phyloP scores from a whole-genome alignment of 2,113 vertebrate genomes.

The Indri indri region DNA sequence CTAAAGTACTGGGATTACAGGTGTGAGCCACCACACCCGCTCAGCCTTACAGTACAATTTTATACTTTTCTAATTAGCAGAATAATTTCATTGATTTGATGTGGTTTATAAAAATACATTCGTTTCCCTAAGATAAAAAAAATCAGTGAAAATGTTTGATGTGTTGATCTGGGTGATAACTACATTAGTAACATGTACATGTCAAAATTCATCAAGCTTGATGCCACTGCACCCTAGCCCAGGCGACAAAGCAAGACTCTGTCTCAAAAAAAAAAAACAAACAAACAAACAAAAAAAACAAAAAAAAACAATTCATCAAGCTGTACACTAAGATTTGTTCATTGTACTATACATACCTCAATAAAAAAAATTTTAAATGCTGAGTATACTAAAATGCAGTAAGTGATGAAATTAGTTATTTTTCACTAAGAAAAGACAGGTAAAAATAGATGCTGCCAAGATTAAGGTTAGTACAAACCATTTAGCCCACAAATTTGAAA shows the following conservation, averaged over 20 bases:
- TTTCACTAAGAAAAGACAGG: conserved; percentile 22
- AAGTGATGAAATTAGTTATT: background rate
- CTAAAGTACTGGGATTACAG: no score
- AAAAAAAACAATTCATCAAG: background rate
- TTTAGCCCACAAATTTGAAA: background rate
- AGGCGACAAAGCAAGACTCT: background rate
- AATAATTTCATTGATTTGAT: background rate
- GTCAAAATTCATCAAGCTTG: background rate
- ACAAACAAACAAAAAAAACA: background rate
- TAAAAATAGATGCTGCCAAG: background rate
- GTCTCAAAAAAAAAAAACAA: background rate
- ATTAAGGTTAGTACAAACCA: background rate
- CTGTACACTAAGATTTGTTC: no score
- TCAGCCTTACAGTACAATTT: background rate
- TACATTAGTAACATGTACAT: background rate
- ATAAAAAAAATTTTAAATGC: background rate
- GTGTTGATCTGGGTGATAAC: background rate
- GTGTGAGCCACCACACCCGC: no score
- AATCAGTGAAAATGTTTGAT: background rate
- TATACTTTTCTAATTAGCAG: background rate
- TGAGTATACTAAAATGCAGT: background rate
- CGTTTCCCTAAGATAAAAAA: conserved; percentile 23
- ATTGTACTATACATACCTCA: background rate
- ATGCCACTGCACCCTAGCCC: background rate
- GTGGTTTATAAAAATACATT: background rate